These are phyloP conservation scores for Cephalotes varians DNA, from an alignment of 2,888 invertebrate species.

Conservation along the genomic window DNA sequence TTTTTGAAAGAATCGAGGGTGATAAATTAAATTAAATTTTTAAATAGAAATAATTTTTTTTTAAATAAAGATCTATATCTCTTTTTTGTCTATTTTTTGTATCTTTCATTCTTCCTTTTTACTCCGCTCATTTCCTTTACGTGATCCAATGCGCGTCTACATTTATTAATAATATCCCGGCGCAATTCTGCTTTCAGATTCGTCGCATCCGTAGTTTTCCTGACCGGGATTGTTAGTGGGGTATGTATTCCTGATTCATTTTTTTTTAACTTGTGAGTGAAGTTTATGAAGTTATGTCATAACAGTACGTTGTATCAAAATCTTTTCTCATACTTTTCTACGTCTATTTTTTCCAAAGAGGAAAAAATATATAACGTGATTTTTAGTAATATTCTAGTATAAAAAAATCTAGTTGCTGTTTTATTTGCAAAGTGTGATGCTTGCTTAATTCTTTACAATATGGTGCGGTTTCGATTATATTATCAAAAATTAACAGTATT, in stretches of 20 bases:
- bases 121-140: neutral
- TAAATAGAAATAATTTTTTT: too few relatives aligned
- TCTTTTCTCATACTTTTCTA: neutral
- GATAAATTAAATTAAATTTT: too few relatives aligned
- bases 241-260: slow-evolving; percentile 84
- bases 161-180: neutral
- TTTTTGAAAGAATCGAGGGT: neutral
- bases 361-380: neutral
- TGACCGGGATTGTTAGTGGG: slow-evolving; percentile 86
- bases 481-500: neutral
- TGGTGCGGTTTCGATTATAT: neutral
- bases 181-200: slow-evolving; percentile 85
- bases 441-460: neutral
- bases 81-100: neutral
- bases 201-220: slow-evolving; percentile 86
- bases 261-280: slow-evolving; percentile 15
- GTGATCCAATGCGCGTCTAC: neutral
- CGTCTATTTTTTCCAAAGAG: neutral
- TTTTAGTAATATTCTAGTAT: too few relatives aligned
- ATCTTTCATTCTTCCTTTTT: neutral
- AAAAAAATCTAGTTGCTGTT: neutral
- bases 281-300: neutral
- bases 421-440: neutral
- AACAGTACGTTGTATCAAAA: neutral
- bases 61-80: neutral